Base-by-base conservation (phyloP, 30 jellyfish, hydroid and myxozoan species). In the Aurelia sp. region DNA sequence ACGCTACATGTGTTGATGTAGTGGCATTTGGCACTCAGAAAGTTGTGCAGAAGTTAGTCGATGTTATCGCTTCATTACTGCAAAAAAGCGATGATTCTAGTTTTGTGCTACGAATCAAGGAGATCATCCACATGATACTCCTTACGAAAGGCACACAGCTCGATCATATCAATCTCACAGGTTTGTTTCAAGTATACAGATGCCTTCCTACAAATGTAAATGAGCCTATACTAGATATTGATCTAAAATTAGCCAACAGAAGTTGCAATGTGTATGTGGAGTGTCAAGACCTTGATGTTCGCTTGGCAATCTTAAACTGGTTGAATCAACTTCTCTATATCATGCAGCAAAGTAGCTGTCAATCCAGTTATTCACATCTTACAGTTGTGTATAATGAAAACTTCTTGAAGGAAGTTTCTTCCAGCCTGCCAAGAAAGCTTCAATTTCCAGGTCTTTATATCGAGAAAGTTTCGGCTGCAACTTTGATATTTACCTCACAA, bases 201-300 rank as follows among this genome's bases (percentile, higher is more conserved):
- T 8, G 40, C 20, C 63, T 57, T 7, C 63, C 73, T 4, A 9
- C 73, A 15, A 12, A 18, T 16, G 85, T 3, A 3, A 3, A 57
- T 31, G 66, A 55, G 20, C 19, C 38, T 35, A 30, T 82, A 21
- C 13, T 68, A 21, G 92, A 82, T 27, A 73, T 59, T 30, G 92
- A 82, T 48, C 64, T 82, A 0, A 82, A 82, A 38, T 63, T 82
- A 3, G 79, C 86, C 4, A 67, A 41, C 57, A 82, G 84, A 47
- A 63, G 67, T 2, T 82, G 92, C 59, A 52, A 57, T 41, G 66
- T 82, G 38, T 82, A 69, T 51, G 18, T 71, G 41, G 92, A 82
- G 63, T 55, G 31, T 41, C 86, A 78, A 18, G 52, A 48, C 62
- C 52, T 51, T 5, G 80, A 71, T 38, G 78, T 82, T 13, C 92